Evolutionary conservation across 2,797 vertebrate genomes (phyloP), one percentile per base, ranked within the genome.

Genomic region (Kryptolebias ocellatus): DNA sequence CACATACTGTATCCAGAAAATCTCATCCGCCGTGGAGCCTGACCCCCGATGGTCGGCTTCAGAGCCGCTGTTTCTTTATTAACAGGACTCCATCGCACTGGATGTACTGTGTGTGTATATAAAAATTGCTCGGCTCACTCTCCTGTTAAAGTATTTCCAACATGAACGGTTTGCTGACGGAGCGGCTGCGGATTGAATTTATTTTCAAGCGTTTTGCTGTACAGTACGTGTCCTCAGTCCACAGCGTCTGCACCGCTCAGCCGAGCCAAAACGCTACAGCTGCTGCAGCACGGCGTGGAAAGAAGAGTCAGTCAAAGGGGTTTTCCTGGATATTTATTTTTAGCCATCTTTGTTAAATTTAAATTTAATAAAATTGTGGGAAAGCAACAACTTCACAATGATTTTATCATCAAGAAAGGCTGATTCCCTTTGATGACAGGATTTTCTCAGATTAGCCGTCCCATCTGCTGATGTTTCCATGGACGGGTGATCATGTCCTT

Each of bases 41-140:
- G 64, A 1, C 4, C n/a, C 42, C 31, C 57, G 18, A 54, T 42
- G 55, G 61, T 69, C 8, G 8, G 52, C 37, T 66, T 50, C 66
- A 72, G 45, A 53, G 66, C 12, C 16, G 49, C 47, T 53, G 47
- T 76, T 78, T 74, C 70, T 24, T 53, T 52, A 75, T 63, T 37
- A 67, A 53, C 52, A 51, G 39, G 6, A 16, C 39, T 52, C 28
- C 8, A 31, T 34, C 9, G 6, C 1, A 5, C 59, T 24, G 55
- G 71, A 31, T 53, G 39, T 46, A 24, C 20, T 24, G 20, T 24
- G 20, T 24, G 20, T 24, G 20, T 24, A 24, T 24, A 24, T 24
- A 64, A 49, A 62, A 24, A 55, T 42, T 2, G 1, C 57, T 56
- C 27, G 2, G 1, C 50, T 68, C 20, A 39, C 28, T 57, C 52